These are phyloP conservation scores for Nipponacmea schrenckii DNA, from an alignment of 2,888 invertebrate species.

Conservation along the genomic window DNA sequence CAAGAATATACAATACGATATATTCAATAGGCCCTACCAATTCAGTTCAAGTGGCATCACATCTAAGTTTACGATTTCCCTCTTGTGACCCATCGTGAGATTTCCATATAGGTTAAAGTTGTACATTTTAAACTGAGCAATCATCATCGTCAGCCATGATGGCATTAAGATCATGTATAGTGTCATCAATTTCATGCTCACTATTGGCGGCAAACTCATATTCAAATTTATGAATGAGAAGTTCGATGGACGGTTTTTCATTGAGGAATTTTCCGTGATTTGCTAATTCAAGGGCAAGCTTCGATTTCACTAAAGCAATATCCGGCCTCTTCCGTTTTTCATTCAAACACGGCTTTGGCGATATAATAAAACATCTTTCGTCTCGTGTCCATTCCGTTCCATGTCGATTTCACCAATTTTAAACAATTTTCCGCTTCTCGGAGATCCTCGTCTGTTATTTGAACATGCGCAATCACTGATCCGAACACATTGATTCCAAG, in stretches of 20 bases:
- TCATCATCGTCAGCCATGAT: no score
- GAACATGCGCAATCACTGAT: not conserved
- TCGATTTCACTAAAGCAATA: not conserved
- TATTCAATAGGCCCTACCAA: no score
- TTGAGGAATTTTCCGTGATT: not conserved
- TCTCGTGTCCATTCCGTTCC: not conserved
- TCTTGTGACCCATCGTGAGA: no score
- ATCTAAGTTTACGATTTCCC: no score
- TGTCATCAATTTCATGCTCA: not conserved
- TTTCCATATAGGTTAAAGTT: no score
- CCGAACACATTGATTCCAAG: not conserved
- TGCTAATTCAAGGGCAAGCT: not conserved
- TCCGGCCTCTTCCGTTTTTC: not conserved
- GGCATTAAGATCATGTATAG: not conserved
- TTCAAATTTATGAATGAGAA: not conserved
- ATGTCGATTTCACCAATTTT: not conserved
- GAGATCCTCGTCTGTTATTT: not conserved
- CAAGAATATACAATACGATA: no score
- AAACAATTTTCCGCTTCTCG: not conserved
- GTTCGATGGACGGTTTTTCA: not conserved
- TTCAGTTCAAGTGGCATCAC: no score
- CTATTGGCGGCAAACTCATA: not conserved
- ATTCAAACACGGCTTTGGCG: not conserved
- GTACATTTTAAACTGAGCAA: no score
- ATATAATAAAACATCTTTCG: not conserved